Conservation (phyloP, 1,140 invertebrate species). For the Dendrolimus kikuchii region DNA sequence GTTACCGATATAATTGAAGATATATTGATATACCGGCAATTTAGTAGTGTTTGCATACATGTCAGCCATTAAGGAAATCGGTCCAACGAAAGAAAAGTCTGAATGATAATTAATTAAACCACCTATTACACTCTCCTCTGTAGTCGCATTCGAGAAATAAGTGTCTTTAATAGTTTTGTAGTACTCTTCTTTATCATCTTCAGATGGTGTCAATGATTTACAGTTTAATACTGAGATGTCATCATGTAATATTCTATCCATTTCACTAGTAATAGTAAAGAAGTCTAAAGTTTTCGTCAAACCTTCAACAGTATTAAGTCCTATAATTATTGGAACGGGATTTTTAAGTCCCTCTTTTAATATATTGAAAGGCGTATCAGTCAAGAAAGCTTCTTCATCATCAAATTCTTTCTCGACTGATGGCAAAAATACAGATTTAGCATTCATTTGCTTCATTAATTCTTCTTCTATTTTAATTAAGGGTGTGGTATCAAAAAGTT, state of each 20-base stretch:
- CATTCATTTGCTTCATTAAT: slow-evolving; percentile 54
- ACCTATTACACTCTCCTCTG: slow-evolving; percentile 45
- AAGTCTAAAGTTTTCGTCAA: slow-evolving; percentile 52
- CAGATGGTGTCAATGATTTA: slow-evolving; percentile 30
- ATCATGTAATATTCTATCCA: slow-evolving; percentile 55
- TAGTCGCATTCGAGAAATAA: slow-evolving; percentile 43
- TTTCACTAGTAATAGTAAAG: slow-evolving; percentile 52
- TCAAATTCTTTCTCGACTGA: slow-evolving; percentile 62
- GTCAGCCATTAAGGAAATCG: slow-evolving; percentile 44
- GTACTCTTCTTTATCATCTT: slow-evolving; percentile 36
- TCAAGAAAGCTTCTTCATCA: slow-evolving; percentile 64
- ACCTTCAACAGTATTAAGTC: slow-evolving; percentile 60
- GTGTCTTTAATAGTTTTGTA: slow-evolving; percentile 40
- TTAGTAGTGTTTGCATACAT: slow-evolving; percentile 41
- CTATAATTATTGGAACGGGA: slow-evolving; percentile 66
- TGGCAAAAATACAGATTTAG: slow-evolving; percentile 61
- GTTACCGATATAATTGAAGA: slow-evolving; percentile 53
- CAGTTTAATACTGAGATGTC: slow-evolving; percentile 51
- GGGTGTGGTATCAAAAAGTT: slow-evolving; percentile 36
- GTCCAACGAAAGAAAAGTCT: slow-evolving; percentile 51
- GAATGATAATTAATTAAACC: slow-evolving; percentile 56
- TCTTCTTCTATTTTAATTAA: slow-evolving; percentile 47
- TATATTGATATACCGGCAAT: slow-evolving; percentile 40
- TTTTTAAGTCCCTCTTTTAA: slow-evolving; percentile 40
- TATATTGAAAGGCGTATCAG: slow-evolving; percentile 63